Evolutionary conservation across 1,140 invertebrate species (phyloP).

Genomic region (Pollicipes pollicipes): DNA sequence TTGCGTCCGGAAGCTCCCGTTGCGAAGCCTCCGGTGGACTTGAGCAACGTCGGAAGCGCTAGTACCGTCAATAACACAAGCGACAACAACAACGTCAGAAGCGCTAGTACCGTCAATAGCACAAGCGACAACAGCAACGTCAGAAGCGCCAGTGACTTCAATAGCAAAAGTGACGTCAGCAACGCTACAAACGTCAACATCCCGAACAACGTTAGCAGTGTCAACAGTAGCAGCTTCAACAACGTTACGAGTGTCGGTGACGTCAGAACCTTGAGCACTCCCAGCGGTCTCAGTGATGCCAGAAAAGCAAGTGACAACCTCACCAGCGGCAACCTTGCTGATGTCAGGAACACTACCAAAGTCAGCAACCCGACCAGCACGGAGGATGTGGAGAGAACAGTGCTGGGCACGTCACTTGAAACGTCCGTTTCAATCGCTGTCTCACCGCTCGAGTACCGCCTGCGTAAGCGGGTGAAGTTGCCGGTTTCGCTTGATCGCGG

Average conservation of each 20-base stretch:
- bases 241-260: too few relatives aligned
- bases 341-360: not conserved
- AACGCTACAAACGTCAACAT: not conserved
- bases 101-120: too few relatives aligned
- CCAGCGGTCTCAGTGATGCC: not conserved
- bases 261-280: too few relatives aligned
- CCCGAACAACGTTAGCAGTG: not conserved
- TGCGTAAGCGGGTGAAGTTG: not conserved
- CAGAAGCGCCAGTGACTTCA: too few relatives aligned
- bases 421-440: not conserved
- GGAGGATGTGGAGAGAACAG: not conserved
- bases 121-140: too few relatives aligned
- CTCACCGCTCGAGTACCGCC: not conserved
- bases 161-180: too few relatives aligned
- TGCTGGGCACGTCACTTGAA: not conserved
- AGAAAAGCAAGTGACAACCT: not conserved
- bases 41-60: too few relatives aligned
- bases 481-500: too few relatives aligned
- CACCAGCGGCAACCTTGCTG: not conserved
- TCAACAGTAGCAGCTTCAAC: not conserved
- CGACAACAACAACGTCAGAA: too few relatives aligned
- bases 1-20: too few relatives aligned
- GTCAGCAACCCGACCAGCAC: not conserved
- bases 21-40: too few relatives aligned
- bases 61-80: too few relatives aligned